Evolutionary conservation across 2,113 vertebrate species (phyloP).

Genomic region (Fukomys damarensis): DNA sequence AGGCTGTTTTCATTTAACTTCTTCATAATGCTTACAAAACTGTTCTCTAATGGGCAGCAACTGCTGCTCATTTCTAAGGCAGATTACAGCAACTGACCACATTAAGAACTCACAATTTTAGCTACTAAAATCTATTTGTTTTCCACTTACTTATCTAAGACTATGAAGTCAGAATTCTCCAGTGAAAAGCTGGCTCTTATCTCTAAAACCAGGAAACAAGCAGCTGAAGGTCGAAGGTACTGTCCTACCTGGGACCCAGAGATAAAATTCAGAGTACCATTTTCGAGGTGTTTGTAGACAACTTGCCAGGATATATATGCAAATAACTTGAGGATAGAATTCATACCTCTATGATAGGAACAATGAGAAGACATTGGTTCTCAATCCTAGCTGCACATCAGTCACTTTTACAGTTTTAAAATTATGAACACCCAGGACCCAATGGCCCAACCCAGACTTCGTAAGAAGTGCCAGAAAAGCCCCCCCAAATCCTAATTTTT

Average conservation of each 20-base stretch:
- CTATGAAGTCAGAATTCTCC: background rate
- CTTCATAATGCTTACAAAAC: slow-evolving; percentile 66
- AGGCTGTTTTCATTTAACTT: background rate
- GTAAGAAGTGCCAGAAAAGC: background rate
- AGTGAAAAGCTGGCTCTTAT: slow-evolving; percentile 72
- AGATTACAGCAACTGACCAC: slow-evolving; percentile 30
- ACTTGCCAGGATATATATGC: background rate
- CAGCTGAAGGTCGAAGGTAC: slow-evolving; percentile 60
- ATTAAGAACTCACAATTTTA: slow-evolving; percentile 18
- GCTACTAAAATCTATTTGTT: slow-evolving; percentile 16
- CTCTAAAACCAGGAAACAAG: slow-evolving; percentile 67
- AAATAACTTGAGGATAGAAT: background rate
- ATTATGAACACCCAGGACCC: background rate
- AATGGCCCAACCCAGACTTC: background rate
- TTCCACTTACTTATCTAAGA: background rate
- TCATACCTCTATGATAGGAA: background rate
- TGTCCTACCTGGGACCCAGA: slow-evolving; percentile 70
- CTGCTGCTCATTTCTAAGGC: slow-evolving; percentile 53
- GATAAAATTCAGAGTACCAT: slow-evolving; percentile 69
- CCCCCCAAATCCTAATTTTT: background rate
- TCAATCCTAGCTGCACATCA: background rate
- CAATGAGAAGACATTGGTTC: background rate
- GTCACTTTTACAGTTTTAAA: background rate
- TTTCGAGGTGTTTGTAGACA: slow-evolving; percentile 30
- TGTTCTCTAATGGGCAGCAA: background rate